Base-by-base conservation (phyloP, 2,113 vertebrate species). In the Chaenocephalus aceratus region DNA sequence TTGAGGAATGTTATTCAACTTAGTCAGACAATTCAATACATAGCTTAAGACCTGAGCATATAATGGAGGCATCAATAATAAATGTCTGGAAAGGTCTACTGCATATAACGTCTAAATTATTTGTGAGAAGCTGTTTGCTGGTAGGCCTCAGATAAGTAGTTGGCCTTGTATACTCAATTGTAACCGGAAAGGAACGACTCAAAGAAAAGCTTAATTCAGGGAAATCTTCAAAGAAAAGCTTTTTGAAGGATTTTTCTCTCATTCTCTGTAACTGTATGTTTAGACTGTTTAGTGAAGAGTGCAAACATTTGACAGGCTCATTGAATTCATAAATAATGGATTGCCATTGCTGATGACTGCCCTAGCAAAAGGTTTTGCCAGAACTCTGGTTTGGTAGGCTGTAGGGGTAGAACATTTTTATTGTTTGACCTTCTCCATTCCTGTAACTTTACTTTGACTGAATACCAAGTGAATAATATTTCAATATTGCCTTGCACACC, bases 11-110 rank as follows among this genome's bases (percentile, higher is more conserved):
- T 36, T 15, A 57, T 51, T 45, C 21, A 63, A 44, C 18, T 30
- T 63, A 48, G 45, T 59, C 45, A 26, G 23, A 11, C 36, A 70
- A 71, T 52, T 26, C 51, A 63, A 41, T 56, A 62, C 21, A 76
- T 46, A 57, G n/a, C 56, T 63, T 41, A 45, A 18, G 41, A 56
- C 3, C 21, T 54, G 23, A 57, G 44, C 10, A 70, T 21, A 59
- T 49, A 57, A 51, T 16, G 49, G 23, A 80, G 15, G 15, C 44
- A 68, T 82, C 30, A 74, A 58, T 80, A 78, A 83, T 76, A 51
- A n/a, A 70, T 72, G 48, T 46, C 51, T 6, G 66, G 12, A 70
- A 63, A 67, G 70, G 6, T 77, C 23, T 36, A 15, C 14, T 41
- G 23, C 46, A 65, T 34, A 18, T 51, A 41, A 56, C 80, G 46